Conservation (phyloP, 2,797 vertebrate genomes). For the Sciurus carolinensis region DNA sequence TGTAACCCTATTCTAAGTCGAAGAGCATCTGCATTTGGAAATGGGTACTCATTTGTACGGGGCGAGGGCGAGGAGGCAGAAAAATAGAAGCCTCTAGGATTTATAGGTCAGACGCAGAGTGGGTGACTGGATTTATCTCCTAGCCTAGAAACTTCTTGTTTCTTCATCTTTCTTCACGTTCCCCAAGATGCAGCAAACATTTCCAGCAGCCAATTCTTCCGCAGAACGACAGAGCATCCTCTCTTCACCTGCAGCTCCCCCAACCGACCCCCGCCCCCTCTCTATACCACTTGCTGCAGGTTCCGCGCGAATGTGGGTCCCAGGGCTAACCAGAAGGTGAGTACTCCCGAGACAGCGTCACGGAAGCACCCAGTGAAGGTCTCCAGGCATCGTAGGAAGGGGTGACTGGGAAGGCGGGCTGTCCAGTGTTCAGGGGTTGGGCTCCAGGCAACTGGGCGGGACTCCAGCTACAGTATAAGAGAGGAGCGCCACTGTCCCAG, state of each 20-base stretch:
- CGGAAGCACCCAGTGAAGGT: not conserved
- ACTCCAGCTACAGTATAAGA: constrained; percentile 36
- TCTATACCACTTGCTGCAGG: not conserved
- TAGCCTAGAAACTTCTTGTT: constrained; percentile 38
- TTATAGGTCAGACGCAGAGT: not conserved
- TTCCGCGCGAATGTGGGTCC: no score
- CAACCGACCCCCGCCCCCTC: no score
- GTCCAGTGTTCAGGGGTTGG: not conserved
- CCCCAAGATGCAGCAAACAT: not conserved
- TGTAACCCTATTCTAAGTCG: not conserved
- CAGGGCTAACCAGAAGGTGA: no score
- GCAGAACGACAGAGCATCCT: not conserved
- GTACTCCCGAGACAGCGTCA: not conserved
- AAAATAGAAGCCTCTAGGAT: not conserved
- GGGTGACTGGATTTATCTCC: not conserved
- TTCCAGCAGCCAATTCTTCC: not conserved
- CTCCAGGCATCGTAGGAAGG: accelerated
- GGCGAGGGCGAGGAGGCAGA: not conserved
- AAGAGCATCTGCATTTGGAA: not conserved
- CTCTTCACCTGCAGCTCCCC: not conserved
- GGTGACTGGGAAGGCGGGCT: not conserved
- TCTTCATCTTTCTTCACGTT: constrained; percentile 29
- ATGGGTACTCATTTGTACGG: not conserved
- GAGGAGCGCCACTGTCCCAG: not conserved
- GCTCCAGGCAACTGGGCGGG: constrained; percentile 51